Evolutionary conservation across 2,113 vertebrate genomes (phyloP), one percentile per base, ranked within the genome.

Genomic region (Halcyon senegalensis): DNA sequence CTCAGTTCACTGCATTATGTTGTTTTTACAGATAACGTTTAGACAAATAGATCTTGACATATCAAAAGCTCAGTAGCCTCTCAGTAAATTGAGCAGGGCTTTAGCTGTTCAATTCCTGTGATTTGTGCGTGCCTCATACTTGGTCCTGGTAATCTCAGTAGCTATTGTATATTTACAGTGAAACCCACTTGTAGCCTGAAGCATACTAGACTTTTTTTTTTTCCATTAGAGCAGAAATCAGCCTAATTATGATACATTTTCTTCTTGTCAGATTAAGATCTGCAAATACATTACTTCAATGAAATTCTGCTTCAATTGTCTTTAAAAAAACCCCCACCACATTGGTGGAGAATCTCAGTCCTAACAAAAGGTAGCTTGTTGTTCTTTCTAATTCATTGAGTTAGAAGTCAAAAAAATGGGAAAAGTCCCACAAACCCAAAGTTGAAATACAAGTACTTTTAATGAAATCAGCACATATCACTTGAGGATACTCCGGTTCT

Each of bases 1-100:
- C 76, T 96, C 53, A 58, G 76, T 69, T 93, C 88, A 84, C 95
- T 95, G 77, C 80, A 93, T 95, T 92, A 91, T 92, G 84, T 92
- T 94, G 94, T 95, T 93, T 93, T 93, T 93, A 90, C 80, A 80
- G 86, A 92, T 95, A 96, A 93, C 20, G 2, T 90, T 94, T 90
- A 93, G 92, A 93, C 92, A 96, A 96, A 94, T 95, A 96, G 94
- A 89, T 94, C 89, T 91, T 92, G 96, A 96, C 94, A 84, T 84
- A 92, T 68, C 90, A 92, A 84, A 87, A 94, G 93, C 89, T 84
- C 63, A 53, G 86, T 84, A 84, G 74, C 77, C 59, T 95, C 84
- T 84, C 92, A 91, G 91, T 73, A 92, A 97, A 93, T 91, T 89
- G 73, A 94, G 77, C 72, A 90, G 64, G 46, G 89, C 77, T 96